A percentile compares a stretch with the other conserved stretches of the same genome.
These are phyloP conservation scores for Alosa alosa DNA, from an alignment of 2,113 vertebrate genomes.

Conservation along the genomic window DNA sequence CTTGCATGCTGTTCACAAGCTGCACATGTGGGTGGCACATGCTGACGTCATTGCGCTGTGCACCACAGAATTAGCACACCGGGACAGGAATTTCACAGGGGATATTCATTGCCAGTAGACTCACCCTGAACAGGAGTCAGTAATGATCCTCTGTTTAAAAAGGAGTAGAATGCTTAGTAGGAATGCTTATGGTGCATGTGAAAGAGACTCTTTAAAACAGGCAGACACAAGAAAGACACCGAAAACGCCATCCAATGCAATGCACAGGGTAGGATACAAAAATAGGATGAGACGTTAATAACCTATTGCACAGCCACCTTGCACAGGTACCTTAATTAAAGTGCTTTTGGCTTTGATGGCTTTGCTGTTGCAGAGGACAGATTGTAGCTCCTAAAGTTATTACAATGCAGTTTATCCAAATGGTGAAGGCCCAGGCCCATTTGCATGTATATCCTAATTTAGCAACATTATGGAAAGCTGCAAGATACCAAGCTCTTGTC, in stretches of 20 bases:
- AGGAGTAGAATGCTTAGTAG: neutral
- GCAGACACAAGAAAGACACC: neutral
- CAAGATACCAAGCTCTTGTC: neutral
- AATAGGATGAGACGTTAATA: neutral
- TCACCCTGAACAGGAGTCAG: neutral
- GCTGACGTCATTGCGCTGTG: constrained; percentile 16
- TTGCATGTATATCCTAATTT: neutral
- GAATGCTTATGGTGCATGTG: neutral
- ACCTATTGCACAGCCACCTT: neutral
- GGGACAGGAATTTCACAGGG: neutral
- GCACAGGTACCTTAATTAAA: neutral
- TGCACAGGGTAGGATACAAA: neutral
- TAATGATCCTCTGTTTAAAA: neutral
- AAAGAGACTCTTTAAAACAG: neutral
- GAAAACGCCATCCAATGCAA: neutral
- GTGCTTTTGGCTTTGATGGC: neutral
- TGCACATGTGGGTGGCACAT: constrained; percentile 8
- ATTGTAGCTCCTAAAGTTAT: neutral
- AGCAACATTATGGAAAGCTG: neutral
- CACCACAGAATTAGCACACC: neutral
- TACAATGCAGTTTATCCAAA: neutral
- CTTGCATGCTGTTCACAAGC: constrained; percentile 20
- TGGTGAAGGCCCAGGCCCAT: neutral
- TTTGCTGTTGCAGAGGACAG: neutral
- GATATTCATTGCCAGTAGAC: neutral